A percentile compares a stretch with the other conserved stretches of the same genome.
phyloP scores from a whole-genome alignment of 2,113 vertebrate genomes.

The Platycercus adscitus region DNA sequence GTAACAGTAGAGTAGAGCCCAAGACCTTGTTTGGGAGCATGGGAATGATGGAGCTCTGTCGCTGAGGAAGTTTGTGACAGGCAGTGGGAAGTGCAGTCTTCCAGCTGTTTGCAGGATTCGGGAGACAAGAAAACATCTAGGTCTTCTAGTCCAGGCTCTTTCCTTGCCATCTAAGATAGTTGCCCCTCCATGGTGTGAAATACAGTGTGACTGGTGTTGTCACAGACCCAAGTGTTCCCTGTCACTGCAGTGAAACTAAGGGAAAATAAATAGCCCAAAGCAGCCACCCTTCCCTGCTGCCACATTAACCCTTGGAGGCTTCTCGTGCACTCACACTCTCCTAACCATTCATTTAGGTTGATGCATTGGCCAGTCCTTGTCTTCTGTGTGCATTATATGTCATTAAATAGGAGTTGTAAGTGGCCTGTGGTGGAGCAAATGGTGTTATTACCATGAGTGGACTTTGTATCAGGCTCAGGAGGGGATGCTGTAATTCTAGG shows the following conservation, averaged over 20 bases:
- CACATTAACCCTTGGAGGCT: background rate
- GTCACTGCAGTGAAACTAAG: background rate
- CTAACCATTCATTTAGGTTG: background rate
- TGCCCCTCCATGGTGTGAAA: background rate
- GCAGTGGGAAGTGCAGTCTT: background rate
- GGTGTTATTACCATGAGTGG: background rate
- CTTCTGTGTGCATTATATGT: background rate
- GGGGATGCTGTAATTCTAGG: conserved; percentile 41
- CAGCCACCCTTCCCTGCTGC: background rate
- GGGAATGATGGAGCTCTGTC: background rate
- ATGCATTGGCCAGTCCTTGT: background rate
- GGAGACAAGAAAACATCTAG: background rate
- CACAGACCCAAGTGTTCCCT: background rate
- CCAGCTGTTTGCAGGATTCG: background rate
- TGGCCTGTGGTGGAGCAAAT: background rate
- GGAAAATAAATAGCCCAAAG: background rate
- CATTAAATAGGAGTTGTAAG: background rate
- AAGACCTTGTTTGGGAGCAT: accelerated
- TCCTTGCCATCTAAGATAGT: accelerated
- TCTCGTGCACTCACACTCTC: background rate
- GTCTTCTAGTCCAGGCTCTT: background rate
- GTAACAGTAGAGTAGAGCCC: background rate
- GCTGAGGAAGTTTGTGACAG: background rate
- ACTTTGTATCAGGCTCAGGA: background rate
- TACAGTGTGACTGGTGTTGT: background rate